Conservation (phyloP, 2,888 invertebrate species). For the Volucella bombylans region DNA sequence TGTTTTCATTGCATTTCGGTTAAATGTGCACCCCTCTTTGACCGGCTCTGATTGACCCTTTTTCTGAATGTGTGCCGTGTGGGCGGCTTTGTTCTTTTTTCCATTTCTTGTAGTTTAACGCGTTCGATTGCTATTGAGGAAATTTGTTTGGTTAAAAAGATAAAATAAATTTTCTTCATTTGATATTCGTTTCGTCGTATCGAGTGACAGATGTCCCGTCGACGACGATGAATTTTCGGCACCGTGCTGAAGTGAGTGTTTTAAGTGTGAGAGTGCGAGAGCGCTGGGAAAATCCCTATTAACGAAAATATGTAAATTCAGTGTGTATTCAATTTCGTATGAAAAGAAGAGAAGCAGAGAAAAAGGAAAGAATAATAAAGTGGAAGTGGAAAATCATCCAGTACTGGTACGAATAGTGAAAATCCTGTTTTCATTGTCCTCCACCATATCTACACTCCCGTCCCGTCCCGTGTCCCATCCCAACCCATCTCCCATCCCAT, state of each 20-base stretch:
- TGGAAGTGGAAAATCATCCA: conserved; percentile 73
- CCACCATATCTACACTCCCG: conserved; percentile 37
- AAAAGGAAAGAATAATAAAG: conserved; percentile 53
- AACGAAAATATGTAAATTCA: conserved; percentile 74
- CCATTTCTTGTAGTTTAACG: conserved; percentile 21
- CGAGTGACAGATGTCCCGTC: conserved; percentile 70
- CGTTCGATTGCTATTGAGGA: conserved; percentile 26
- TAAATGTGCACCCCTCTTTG: conserved; percentile 37
- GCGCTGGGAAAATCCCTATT: conserved; percentile 72
- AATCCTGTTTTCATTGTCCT: conserved; percentile 71
- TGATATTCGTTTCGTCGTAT: conserved; percentile 46
- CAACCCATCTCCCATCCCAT: conserved; percentile 4
- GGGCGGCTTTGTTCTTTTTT: conserved; percentile 27
- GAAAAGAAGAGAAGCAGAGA: conserved; percentile 59
- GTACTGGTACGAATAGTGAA: conserved; percentile 73
- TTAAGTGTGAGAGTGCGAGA: conserved; percentile 69
- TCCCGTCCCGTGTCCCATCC: background rate
- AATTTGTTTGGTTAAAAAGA: background rate
- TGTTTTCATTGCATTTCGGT: conserved; percentile 42
- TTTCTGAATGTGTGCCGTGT: conserved; percentile 11
- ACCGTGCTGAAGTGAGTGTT: conserved; percentile 66
- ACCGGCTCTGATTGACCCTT: conserved; percentile 62
- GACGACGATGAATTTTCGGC: conserved; percentile 62
- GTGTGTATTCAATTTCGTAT: conserved; percentile 73
- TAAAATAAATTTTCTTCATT: conserved; percentile 27